phyloP scores from a whole-genome alignment of 30 jellyfish, hydroid and myxozoan species.

The Pelagia noctiluca region DNA sequence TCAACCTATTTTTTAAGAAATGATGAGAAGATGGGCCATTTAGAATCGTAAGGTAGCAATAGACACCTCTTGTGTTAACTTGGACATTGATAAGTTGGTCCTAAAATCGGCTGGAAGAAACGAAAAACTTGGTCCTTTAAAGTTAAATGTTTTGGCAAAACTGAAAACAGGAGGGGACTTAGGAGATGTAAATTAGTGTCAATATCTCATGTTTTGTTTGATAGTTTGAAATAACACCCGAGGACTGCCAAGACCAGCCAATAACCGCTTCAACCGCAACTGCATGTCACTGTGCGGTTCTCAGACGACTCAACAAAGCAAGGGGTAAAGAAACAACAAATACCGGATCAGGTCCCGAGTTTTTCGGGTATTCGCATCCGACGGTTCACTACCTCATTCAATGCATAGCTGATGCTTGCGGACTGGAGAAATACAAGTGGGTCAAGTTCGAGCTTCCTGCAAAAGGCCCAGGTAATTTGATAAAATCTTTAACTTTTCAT shows the following conservation, averaged over 20 bases:
- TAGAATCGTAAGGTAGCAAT: too few species aligned
- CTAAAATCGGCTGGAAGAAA: too few species aligned
- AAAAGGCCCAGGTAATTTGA: slow-evolving; percentile 66
- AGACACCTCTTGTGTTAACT: too few species aligned
- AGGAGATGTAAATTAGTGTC: background rate
- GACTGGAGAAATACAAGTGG: slow-evolving; percentile 77
- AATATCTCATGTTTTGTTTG: background rate
- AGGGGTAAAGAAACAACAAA: slow-evolving; percentile 95
- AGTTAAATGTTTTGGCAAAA: too few species aligned
- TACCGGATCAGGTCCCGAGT: slow-evolving; percentile 98
- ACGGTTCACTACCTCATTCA: slow-evolving; percentile 87
- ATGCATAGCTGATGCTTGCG: slow-evolving; percentile 73
- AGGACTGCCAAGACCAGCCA: slow-evolving; percentile 90
- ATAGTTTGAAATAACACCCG: slow-evolving; percentile 92
- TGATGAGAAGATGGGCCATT: too few species aligned
- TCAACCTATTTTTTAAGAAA: too few species aligned
- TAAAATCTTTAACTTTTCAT: too few species aligned
- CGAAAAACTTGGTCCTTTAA: too few species aligned
- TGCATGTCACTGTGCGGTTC: slow-evolving; percentile 94
- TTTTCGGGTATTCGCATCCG: slow-evolving; percentile 95
- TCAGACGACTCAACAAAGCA: slow-evolving; percentile 85
- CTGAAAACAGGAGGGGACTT: too few species aligned
- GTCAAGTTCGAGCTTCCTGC: slow-evolving; percentile 84
- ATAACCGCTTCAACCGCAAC: slow-evolving; percentile 94
- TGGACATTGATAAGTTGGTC: too few species aligned